Base-by-base conservation (phyloP, 2,113 vertebrate species). In the Columbina picui region DNA sequence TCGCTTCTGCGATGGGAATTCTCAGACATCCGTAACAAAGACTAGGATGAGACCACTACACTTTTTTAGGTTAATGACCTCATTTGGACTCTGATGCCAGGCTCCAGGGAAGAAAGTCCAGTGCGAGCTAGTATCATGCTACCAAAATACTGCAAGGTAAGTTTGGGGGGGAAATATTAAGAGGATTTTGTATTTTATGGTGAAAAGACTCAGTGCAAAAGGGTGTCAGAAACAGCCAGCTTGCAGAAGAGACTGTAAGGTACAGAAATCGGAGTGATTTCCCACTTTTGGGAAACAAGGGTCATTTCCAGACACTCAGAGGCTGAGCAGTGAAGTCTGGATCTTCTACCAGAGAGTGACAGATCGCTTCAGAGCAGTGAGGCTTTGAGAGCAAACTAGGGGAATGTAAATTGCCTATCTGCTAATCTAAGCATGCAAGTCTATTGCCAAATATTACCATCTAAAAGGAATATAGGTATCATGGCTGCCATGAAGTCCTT, bases 61-160 rank as follows among this genome's bases (percentile, higher is more conserved):
- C 32, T 85, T 36, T 14, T 67, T 67, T 90, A 83, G 34, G 76
- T 43, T 89, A 87, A 92, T 63, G 47, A 79, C 65, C 59, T 92
- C 76, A 61, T 89, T 90, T 67, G 91, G 88, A 93, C 83, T 69
- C 43, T 91, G 90, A 96, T 90, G 90, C 92, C 92, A 87, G 61
- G 65, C 70, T 93, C 71, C 82, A 67, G 90, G 69, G 65, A 43
- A 71, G 93, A 78, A 90, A 71, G 94, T 63, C 96, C 88, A 94
- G 71, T 79, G 69, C 34, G 43, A 88, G 84, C 30, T 90, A 93
- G 47, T 95, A 96, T 34, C 84, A 97, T 97, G 97, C 96, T 97
- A 91, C 97, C 97, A 88, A 97, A 97, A 96, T 97, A 97, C 73
- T 95, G 96, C 90, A 97, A 97, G 97, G 97, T 97, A 97, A 97